Conservation (phyloP, 2,113 vertebrate genomes). For the Astur gentilis region DNA sequence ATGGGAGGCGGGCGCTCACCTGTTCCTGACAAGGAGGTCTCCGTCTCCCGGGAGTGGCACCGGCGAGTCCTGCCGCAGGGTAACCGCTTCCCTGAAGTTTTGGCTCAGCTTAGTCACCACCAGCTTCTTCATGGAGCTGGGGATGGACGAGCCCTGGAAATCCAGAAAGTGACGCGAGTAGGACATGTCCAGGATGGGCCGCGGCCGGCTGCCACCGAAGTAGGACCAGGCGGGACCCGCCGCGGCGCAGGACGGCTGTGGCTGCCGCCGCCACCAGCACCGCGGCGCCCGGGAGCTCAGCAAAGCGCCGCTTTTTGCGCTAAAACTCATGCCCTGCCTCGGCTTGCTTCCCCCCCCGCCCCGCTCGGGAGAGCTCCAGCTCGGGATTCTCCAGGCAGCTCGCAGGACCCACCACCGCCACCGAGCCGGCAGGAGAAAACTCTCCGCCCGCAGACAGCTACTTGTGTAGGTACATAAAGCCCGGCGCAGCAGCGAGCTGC, state of each 20-base stretch:
- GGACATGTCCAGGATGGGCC: slow-evolving; percentile 88
- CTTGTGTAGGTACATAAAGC: slow-evolving; percentile 16
- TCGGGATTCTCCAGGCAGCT: not conserved
- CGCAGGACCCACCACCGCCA: not conserved
- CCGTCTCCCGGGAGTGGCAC: slow-evolving; percentile 88
- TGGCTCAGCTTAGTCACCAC: slow-evolving; percentile 84
- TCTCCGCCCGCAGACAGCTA: not conserved
- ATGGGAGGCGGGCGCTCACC: slow-evolving; percentile 73
- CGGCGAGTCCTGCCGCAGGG: slow-evolving; percentile 71
- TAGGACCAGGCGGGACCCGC: no score
- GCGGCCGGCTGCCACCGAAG: not conserved
- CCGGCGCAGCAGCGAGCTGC: not conserved
- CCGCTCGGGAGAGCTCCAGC: not conserved
- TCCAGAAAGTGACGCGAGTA: slow-evolving; percentile 93
- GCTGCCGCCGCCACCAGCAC: no score
- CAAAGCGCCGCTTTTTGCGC: no score
- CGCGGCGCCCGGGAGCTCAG: no score
- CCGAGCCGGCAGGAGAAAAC: not conserved
- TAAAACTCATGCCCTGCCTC: not conserved
- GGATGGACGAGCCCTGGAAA: slow-evolving; percentile 87
- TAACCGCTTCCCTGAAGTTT: slow-evolving; percentile 85
- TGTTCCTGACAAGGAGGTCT: slow-evolving; percentile 90
- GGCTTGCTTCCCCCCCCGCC: not conserved
- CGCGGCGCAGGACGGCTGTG: no score
- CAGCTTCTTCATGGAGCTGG: slow-evolving; percentile 87